A percentile compares a stretch with the other conserved stretches of the same genome.
phyloP scores from a whole-genome alignment of 2,797 vertebrate genomes.

The Esox masquinongy region DNA sequence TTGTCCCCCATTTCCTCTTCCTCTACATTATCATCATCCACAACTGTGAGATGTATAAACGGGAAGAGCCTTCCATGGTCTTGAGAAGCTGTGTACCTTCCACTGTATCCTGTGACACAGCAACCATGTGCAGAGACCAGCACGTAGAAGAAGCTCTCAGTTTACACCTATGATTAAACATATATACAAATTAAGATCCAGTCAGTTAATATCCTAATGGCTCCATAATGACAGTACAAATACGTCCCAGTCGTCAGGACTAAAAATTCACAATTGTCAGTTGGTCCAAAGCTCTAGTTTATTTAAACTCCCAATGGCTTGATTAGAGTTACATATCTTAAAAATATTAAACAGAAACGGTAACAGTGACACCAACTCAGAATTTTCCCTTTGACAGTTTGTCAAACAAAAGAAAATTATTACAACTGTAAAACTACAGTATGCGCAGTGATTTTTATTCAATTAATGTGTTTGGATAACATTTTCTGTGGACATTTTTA shows the following conservation, averaged over 20 bases:
- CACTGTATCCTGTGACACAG: conserved; percentile 65
- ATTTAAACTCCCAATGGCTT: neutral
- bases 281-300: neutral
- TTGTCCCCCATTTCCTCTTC: conserved; percentile 41
- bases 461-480: too few species aligned
- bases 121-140: conserved; percentile 63
- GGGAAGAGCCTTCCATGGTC: conserved; percentile 57
- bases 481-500: too few species aligned
- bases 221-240: neutral
- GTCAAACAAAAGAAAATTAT: too few species aligned
- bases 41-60: conserved; percentile 48
- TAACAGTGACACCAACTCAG: too few species aligned
- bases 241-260: neutral
- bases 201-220: neutral
- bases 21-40: conserved; percentile 40
- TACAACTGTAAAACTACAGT: too few species aligned
- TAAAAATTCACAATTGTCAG: neutral
- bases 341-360: neutral
- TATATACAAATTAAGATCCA: conserved; percentile 4
- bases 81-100: conserved; percentile 60
- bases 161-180: conserved; percentile 71
- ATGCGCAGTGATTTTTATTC: too few species aligned
- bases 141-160: conserved; percentile 63
- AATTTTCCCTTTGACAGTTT: too few species aligned
- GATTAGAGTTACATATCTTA: neutral